Conservation (phyloP, 2,113 vertebrate species). For the Anarrhichthys ocellatus region DNA sequence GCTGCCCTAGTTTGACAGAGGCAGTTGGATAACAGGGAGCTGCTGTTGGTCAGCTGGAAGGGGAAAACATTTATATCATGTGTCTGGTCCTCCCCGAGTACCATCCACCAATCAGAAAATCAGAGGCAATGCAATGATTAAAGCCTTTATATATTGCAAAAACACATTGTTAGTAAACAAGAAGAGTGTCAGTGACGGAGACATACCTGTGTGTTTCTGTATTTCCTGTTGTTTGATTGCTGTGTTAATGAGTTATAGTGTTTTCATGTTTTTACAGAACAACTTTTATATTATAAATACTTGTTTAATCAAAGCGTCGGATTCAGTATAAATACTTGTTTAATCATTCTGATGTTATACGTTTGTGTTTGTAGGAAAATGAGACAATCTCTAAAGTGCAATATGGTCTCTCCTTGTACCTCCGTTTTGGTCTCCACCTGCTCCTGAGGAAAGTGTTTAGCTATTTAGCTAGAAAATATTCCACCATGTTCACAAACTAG, state of each 20-base stretch:
- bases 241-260: neutral
- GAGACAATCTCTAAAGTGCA: neutral
- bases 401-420: neutral
- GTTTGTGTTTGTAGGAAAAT: neutral
- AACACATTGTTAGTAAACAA: conserved; percentile 29
- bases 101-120: conserved; percentile 33
- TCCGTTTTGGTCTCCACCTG: neutral
- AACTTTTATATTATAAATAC: neutral
- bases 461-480: neutral
- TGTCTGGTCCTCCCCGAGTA: conserved; percentile 34
- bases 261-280: neutral
- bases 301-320: conserved; percentile 9
- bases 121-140: conserved; percentile 18
- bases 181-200: neutral
- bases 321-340: neutral
- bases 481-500: neutral
- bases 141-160: conserved; percentile 29
- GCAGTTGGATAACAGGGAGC: conserved; percentile 60
- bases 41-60: conserved; percentile 38
- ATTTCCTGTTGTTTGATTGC: neutral
- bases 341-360: neutral
- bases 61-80: conserved; percentile 34
- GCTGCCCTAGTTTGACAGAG: conserved; percentile 65
- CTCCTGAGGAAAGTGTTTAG: neutral
- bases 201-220: neutral